Percentiles rank a stretch among this genome's conserved stretches.
These are phyloP conservation scores for Phalloptychus januarius DNA, from an alignment of 2,797 vertebrate genomes.

Conservation along the genomic window DNA sequence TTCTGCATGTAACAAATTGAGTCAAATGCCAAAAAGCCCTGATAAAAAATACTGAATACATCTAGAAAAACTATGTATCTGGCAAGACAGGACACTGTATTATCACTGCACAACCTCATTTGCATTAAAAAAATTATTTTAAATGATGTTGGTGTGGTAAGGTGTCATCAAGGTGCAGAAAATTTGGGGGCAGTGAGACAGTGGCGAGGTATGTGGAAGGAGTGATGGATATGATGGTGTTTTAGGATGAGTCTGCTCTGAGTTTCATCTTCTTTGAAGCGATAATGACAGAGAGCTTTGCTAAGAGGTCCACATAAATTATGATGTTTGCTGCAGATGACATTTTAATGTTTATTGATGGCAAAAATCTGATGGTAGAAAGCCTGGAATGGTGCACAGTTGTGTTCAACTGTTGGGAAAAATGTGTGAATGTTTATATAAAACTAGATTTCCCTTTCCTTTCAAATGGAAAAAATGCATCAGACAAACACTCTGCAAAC, in stretches of 20 bases:
- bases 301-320: neutral
- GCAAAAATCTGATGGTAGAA: neutral
- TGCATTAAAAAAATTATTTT: neutral
- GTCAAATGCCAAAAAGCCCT: neutral
- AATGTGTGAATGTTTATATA: neutral
- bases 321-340: neutral
- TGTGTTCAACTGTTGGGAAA: neutral
- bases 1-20: neutral
- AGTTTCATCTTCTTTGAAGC: neutral
- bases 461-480: too few relatives aligned
- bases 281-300: neutral
- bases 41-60: neutral
- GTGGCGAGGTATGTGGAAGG: neutral
- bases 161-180: neutral
- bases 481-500: too few relatives aligned
- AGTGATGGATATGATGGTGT: neutral
- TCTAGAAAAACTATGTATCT: neutral
- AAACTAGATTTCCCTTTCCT: neutral
- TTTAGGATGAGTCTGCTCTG: neutral
- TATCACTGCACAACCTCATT: neutral
- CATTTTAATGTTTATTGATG: neutral
- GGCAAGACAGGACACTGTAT: neutral
- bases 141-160: neutral
- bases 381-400: neutral
- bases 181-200: neutral